Percentiles rank a stretch among this genome's conserved stretches.
These are phyloP conservation scores for Catonia carolina DNA, from an alignment of 2,888 invertebrate genomes.

Conservation along the genomic window DNA sequence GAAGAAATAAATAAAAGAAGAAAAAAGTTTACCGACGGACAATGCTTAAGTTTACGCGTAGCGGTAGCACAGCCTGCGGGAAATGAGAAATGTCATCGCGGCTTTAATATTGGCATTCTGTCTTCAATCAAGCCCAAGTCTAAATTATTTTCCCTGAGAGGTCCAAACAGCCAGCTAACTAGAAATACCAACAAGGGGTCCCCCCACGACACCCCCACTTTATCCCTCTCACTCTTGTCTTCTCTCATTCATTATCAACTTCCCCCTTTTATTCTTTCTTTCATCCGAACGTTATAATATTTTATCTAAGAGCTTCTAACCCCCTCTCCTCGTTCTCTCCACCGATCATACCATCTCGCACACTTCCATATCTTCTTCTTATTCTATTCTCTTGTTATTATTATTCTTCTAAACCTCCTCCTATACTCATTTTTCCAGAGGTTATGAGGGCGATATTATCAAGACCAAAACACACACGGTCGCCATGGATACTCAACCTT, in stretches of 20 bases:
- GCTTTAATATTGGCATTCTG: slow-evolving; percentile 13
- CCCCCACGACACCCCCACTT: not conserved
- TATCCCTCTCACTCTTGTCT: not conserved
- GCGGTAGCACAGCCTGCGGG: not conserved
- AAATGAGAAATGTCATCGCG: slow-evolving; percentile 8
- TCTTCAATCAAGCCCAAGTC: slow-evolving; percentile 11
- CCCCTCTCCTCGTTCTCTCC: not conserved
- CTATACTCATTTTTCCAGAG: slow-evolving; percentile 11
- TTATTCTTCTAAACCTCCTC: not conserved
- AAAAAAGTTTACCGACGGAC: too few relatives aligned
- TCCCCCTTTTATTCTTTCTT: not conserved
- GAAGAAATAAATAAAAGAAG: too few relatives aligned
- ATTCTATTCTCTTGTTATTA: not conserved
- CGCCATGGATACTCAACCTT: slow-evolving; percentile 9
- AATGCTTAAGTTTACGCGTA: too few relatives aligned
- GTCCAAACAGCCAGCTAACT: slow-evolving; percentile 4
- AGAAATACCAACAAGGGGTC: slow-evolving; percentile 13
- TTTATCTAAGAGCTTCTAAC: slow-evolving; percentile 6
- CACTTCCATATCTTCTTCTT: not conserved
- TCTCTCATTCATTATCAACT: slow-evolving; percentile 13
- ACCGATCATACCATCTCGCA: not conserved
- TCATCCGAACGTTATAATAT: slow-evolving; percentile 14
- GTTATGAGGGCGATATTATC: slow-evolving; percentile 11
- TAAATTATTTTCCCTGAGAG: slow-evolving; percentile 9
- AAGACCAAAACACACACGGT: slow-evolving; percentile 7